A percentile compares a stretch with the other conserved stretches of the same genome.
Evolutionary conservation across 2,113 vertebrate genomes (phyloP).

Genomic region (Neogobius melanostomus): DNA sequence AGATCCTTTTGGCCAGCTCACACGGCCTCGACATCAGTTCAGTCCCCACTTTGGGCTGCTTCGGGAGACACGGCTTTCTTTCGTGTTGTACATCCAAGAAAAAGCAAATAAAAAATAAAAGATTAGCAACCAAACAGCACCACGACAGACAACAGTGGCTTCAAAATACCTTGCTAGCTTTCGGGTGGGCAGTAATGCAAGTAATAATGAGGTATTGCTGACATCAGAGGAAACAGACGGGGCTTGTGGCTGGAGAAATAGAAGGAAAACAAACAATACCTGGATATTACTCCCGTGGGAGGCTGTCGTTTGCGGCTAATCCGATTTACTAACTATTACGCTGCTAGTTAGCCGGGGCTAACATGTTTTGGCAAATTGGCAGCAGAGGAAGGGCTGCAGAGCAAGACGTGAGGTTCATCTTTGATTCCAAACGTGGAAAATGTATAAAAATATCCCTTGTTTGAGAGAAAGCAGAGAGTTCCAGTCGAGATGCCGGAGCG

Average conservation of each 20-base stretch:
- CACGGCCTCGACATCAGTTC: conserved; percentile 31
- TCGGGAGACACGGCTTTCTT: conserved; percentile 1
- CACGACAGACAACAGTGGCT: conserved; percentile 9
- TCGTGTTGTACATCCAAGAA: conserved; percentile 11
- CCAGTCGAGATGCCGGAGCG: conserved; percentile 19
- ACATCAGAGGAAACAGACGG: not conserved
- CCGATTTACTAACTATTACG: conserved; percentile 61
- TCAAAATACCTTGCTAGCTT: conserved; percentile 21
- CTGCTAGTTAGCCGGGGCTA: conserved; percentile 67
- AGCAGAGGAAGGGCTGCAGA: conserved; percentile 8
- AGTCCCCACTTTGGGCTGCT: conserved; percentile 1
- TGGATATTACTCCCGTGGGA: conserved; percentile 18
- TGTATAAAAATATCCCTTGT: not conserved
- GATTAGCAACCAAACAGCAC: not conserved
- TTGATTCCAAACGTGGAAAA: not conserved
- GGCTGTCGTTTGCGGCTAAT: conserved; percentile 51
- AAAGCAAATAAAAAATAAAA: not conserved
- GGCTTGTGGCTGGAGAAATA: not conserved
- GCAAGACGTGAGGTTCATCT: conserved; percentile 41
- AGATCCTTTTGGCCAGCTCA: conserved; percentile 25
- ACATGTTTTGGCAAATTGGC: conserved; percentile 42
- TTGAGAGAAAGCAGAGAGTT: conserved; percentile 11
- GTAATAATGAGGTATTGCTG: conserved; percentile 3
- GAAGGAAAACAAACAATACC: conserved; percentile 22
- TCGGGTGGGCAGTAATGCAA: conserved; percentile 19